Conservation (phyloP, 2,888 invertebrate species). For the Therioaphis trifolii region DNA sequence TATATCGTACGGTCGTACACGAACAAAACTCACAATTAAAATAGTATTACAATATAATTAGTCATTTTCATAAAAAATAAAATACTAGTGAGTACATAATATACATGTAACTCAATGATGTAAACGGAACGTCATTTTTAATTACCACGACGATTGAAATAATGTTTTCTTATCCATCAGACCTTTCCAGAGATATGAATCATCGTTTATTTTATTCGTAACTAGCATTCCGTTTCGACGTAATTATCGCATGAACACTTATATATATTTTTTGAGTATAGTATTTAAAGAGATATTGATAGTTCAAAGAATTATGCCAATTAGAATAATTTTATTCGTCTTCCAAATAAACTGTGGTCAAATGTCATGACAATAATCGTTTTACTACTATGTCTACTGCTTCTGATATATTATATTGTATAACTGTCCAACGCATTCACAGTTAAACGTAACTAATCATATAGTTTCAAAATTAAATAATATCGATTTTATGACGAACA, state of each 20-base stretch:
- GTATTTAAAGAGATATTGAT: not conserved
- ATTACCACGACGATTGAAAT: conserved; percentile 20
- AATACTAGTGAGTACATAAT: too few species aligned
- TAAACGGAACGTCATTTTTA: not conserved
- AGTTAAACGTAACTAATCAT: not conserved
- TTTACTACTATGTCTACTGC: not conserved
- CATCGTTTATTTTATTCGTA: not conserved
- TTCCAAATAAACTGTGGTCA: conserved; percentile 19
- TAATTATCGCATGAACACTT: not conserved
- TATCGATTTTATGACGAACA: not conserved
- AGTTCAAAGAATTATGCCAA: conserved; percentile 17
- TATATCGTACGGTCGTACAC: too few species aligned
- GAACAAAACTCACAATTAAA: too few species aligned
- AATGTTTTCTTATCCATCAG: not conserved
- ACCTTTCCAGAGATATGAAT: conserved; percentile 31
- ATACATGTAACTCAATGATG: too few species aligned
- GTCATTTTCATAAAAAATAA: too few species aligned
- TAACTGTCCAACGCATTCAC: too few species aligned
- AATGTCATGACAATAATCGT: conserved; percentile 45
- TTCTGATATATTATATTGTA: not conserved
- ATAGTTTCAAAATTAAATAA: not conserved
- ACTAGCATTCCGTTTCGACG: conserved; percentile 23
- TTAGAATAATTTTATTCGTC: conserved; percentile 29
- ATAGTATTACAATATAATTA: too few species aligned
- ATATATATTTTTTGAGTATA: not conserved